Base-by-base conservation (phyloP, 2,113 vertebrate species). In the Pedionomus torquatus region DNA sequence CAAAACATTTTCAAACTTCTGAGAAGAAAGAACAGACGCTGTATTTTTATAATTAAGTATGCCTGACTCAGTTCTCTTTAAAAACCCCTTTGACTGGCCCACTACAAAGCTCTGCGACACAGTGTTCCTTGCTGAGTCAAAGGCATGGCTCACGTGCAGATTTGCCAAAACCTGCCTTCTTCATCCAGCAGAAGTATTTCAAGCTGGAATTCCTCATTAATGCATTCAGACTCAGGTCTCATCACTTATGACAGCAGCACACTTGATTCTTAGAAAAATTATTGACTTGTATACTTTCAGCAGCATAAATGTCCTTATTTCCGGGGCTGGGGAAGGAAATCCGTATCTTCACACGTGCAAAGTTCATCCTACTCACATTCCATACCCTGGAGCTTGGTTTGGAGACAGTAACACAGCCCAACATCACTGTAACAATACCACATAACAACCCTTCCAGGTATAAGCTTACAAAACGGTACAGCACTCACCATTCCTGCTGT, bases 141-240 rank as follows among this genome's bases (percentile, higher is more conserved):
- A 96, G 70, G 35, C 74, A 76, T 4, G 24, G 95, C 49, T 93
- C 70, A 39, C 58, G 72, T 61, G 85, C 71, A 77, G 81, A 94
- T 96, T 65, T 91, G 87, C 92, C 82, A 95, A 90, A 94, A 90
- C 71, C 88, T 95, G 87, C 82, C 79, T 88, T 83, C 63, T 48
- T 74, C 66, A 76, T 57, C 41, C 79, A 91, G 58, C 55, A 88
- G 54, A 89, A 75, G 7, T 15, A 79, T 76, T 91, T 91, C 66
- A 57, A 31, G 54, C 52, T 87, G 72, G 63, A 87, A 93, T 90
- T 91, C 82, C 87, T 93, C 4, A 1, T 41, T 58, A 58, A 63
- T 3, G 2, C 58, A 4, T 46, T 86, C 44, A 83, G 54, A 21
- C 44, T 66, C 54, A 2, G 84, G 13, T 68, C 82, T 48, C 74